phyloP scores from a whole-genome alignment of 2,888 invertebrate genomes.

The Trichopoda pennipes region DNA sequence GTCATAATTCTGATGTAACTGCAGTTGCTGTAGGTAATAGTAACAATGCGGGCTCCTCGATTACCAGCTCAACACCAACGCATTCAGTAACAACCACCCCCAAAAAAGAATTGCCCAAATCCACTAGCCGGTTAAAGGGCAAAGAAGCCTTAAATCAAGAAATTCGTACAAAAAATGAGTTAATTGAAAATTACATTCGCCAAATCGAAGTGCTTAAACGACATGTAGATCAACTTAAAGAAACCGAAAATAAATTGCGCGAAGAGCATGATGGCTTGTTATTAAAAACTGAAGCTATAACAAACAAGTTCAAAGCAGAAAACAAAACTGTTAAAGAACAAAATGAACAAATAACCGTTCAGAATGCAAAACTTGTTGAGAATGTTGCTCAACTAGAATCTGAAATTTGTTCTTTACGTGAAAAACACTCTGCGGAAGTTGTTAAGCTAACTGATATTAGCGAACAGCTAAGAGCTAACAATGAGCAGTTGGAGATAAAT shows the following conservation, averaged over 20 bases:
- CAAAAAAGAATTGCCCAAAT: constrained; percentile 78
- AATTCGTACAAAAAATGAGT: constrained; percentile 82
- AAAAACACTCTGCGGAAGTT: constrained; percentile 74
- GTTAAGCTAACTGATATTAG: constrained; percentile 66
- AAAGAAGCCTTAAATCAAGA: constrained; percentile 82
- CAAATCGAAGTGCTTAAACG: constrained; percentile 82
- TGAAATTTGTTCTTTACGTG: constrained; percentile 72
- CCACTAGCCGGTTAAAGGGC: constrained; percentile 81
- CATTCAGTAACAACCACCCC: constrained; percentile 78
- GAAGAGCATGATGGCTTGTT: constrained; percentile 74
- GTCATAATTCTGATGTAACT: constrained; percentile 74
- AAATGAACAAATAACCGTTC: constrained; percentile 73
- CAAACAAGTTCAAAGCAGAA: constrained; percentile 75
- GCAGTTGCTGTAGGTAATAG: constrained; percentile 67
- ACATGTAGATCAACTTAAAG: constrained; percentile 80
- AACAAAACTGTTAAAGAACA: constrained; percentile 74
- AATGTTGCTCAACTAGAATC: constrained; percentile 71
- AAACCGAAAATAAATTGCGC: constrained; percentile 75
- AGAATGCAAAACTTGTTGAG: constrained; percentile 72
- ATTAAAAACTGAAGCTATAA: constrained; percentile 75
- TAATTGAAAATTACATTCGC: constrained; percentile 81
- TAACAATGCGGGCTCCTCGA: constrained; percentile 69
- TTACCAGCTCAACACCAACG: constrained; percentile 77
- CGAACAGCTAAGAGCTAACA: constrained; percentile 66
- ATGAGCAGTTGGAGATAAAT: constrained; percentile 68